phyloP scores from a whole-genome alignment of 2,113 vertebrate genomes.

The Tupaia tana region DNA sequence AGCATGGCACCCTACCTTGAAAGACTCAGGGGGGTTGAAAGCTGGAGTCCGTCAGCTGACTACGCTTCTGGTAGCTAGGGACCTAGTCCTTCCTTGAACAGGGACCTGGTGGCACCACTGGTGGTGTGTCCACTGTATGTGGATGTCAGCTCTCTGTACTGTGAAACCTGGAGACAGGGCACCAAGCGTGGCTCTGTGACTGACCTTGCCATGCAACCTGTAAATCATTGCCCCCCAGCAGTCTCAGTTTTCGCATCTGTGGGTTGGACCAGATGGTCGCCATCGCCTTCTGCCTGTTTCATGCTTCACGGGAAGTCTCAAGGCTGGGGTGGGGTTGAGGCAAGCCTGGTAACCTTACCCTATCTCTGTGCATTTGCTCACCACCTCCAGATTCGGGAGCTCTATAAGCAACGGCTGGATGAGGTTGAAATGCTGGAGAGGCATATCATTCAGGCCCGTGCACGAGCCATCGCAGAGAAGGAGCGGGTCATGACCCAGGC shows the following conservation, averaged over 20 bases:
- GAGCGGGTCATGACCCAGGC: conserved; percentile 77
- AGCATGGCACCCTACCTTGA: not conserved
- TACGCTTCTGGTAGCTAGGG: not conserved
- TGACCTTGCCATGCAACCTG: not conserved
- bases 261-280: not conserved
- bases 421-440: conserved; percentile 89
- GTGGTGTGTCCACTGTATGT: not conserved
- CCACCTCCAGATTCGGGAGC: conserved; percentile 84
- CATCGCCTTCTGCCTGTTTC: not conserved
- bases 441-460: conserved; percentile 90
- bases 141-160: not conserved
- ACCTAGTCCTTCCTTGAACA: not conserved
- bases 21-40: too few relatives aligned
- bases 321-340: not conserved
- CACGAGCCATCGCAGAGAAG: conserved; percentile 86
- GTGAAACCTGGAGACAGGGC: not conserved
- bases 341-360: not conserved
- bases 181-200: not conserved
- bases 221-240: not conserved
- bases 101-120: not conserved
- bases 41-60: not conserved
- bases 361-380: not conserved
- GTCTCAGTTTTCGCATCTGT: not conserved
- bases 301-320: not conserved
- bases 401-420: conserved; percentile 82